Evolutionary conservation across 2,888 invertebrate species (phyloP).

Genomic region (Drosophila parthenogenetica): DNA sequence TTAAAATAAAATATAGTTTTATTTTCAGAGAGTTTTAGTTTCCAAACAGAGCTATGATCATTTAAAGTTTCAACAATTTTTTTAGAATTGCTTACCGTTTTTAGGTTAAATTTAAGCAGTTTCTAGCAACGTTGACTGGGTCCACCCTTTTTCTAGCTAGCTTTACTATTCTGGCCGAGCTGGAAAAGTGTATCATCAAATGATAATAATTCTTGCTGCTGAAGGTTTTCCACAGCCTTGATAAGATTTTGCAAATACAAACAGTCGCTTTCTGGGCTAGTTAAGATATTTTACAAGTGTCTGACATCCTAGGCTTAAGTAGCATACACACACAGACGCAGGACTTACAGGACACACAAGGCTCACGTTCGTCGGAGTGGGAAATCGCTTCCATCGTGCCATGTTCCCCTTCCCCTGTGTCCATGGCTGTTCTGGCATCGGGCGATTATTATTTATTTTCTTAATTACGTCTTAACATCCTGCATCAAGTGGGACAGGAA

Average conservation of each 20-base stretch:
- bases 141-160: too few species aligned
- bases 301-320: constrained; percentile 77
- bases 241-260: constrained; percentile 48
- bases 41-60: too few species aligned
- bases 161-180: too few species aligned
- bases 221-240: constrained; percentile 20
- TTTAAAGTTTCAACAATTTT: too few species aligned
- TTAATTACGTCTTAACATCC: constrained; percentile 80
- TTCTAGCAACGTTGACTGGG: too few species aligned
- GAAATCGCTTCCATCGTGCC: constrained; percentile 4
- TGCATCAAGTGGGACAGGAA: constrained; percentile 57
- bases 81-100: too few species aligned
- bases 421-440: constrained; percentile 54
- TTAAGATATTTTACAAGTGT: constrained; percentile 74
- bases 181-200: constrained; percentile 55
- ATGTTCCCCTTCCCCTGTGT: too few species aligned
- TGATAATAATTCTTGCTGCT: constrained; percentile 67
- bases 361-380: neutral
- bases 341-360: constrained; percentile 4
- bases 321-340: constrained; percentile 32
- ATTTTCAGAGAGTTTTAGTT: too few species aligned
- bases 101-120: too few species aligned
- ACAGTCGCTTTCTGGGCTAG: constrained; percentile 45
- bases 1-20: too few species aligned
- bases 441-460: constrained; percentile 83